Base-by-base conservation (phyloP, 2,888 invertebrate species). In the Boloria euphrosyne region DNA sequence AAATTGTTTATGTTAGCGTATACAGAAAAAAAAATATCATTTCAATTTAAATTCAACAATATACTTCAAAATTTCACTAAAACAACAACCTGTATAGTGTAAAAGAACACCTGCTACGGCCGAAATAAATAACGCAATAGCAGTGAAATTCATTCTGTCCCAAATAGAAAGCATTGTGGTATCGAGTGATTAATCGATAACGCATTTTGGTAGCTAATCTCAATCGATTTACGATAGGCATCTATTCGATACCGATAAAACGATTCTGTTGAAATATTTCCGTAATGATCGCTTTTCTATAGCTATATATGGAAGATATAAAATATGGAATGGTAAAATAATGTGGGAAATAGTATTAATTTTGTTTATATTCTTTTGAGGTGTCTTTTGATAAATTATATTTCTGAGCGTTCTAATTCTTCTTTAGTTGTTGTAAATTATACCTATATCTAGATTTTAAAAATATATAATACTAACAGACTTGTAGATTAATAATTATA, bases 71-170 rank as follows among this genome's bases (percentile, higher is more conserved):
- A 52, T 44, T 43, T 16, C 17, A 61, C 49, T 43, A 31, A 52
- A 38, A 51, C n/a, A 78, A 69, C 88, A 81, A 59, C 77, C 81
- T 86, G 83, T 88, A 84, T 75, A 74, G 59, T 67, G 64, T 68
- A 66, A 71, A 71, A 73, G 73, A 74, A 80, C 90, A 90, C 90
- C 90, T 90, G 89, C 85, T 80, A 76, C 71, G 74, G 78, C 76
- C 79, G 77, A 78, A 81, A 87, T 90, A 86, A 89, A 90, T 89
- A 85, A 85, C 82, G 78, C 77, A 84, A 85, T 86, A 80, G 81
- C 80, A 79, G 87, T 84, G 85, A 88, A 89, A 89, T 89, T 83
- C 83, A 81, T 82, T 87, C 85, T 89, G 85, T 87, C 86, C 83
- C 83, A 82, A 75, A 75, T 74, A 71, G 76, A 87, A 84, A 87